Conservation (phyloP, 2,888 invertebrate genomes). For the Parnassius mnemosyne region DNA sequence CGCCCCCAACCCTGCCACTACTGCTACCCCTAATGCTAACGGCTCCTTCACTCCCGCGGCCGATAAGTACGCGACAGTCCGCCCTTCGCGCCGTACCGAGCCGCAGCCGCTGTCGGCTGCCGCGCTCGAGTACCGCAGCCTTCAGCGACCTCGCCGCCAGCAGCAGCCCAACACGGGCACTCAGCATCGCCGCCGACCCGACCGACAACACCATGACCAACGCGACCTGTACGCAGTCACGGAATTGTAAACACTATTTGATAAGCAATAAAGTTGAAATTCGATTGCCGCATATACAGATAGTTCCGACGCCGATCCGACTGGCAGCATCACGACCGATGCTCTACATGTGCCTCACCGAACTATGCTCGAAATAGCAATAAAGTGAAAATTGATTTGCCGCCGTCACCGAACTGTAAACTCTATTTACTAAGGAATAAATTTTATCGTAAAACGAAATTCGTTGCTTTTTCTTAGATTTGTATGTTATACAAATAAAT, state of each 20-base stretch:
- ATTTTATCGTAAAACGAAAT: too few species aligned
- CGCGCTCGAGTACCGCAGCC: slow-evolving; percentile 80
- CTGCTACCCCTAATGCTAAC: slow-evolving; percentile 19
- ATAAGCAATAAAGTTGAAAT: neutral
- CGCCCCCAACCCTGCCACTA: slow-evolving; percentile 35
- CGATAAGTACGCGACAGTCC: slow-evolving; percentile 71
- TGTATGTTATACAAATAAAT: too few species aligned
- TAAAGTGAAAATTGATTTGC: slow-evolving; percentile 37
- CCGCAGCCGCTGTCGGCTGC: slow-evolving; percentile 79
- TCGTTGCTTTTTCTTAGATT: too few species aligned
- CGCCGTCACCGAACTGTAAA: neutral
- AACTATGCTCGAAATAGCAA: too few species aligned
- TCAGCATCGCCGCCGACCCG: slow-evolving; percentile 38
- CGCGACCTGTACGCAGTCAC: slow-evolving; percentile 88
- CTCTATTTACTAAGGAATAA: neutral
- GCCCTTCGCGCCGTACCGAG: slow-evolving; percentile 57
- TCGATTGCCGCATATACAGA: neutral
- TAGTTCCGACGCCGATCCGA: too few species aligned
- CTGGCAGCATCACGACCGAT: too few species aligned
- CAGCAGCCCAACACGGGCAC: slow-evolving; percentile 37
- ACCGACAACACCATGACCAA: slow-evolving; percentile 56
- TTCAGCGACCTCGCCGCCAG: slow-evolving; percentile 76
- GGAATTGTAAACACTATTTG: slow-evolving; percentile 48
- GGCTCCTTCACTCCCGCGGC: slow-evolving; percentile 26
- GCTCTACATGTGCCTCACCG: too few species aligned